Evolutionary conservation across 2,888 invertebrate species (phyloP), one percentile per base, ranked within the genome.

Genomic region (Alcis repandata): DNA sequence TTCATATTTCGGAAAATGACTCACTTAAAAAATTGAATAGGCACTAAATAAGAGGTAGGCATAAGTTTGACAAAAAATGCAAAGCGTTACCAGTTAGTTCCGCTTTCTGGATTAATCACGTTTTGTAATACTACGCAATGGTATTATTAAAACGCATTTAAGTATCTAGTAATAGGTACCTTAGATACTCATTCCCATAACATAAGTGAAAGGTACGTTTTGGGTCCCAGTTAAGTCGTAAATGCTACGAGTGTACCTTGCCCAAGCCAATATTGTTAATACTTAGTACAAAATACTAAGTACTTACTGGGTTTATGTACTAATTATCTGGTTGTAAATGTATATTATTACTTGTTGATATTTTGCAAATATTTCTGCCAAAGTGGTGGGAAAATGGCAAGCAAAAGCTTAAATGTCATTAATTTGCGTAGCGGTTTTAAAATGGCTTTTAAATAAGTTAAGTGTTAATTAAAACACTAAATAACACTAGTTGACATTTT

Each of bases 211-310:
- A 72, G 70, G 72, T 59, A 41, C 32, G 10, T 52, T 51, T 62
- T 49, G 49, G 57, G 33, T 49, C 63, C 49, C 41, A 49, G 65
- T 70, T 65, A 69, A 49, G 65, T 59, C 49, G 53, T 77, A 74
- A 82, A 79, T 77, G 75, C 58, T 76, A 76, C 73, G 70, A 68
- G 77, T 67, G 71, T 71, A 71, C 80, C 81, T 80, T 82, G 81
- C 76, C 74, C 72, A 62, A 57, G n/a, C 49, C 56, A 15, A 53
- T 46, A 27, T n/a, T 51, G 33, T 36, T 13, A 51, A n/a, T 20
- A 49, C 15, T 10, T 32, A 17, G 8, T 49, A 49, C 27, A 6
- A 32, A 13, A 6, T 45, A 45, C 20, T 46, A 22, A 1, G 22
- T 13, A 22, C 4, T 22, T n/a, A 46, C 6, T 46, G 2, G 2